Evolutionary conservation across 2,797 vertebrate genomes (phyloP), one percentile per base, ranked within the genome.

Genomic region (Danio albolineatus): DNA sequence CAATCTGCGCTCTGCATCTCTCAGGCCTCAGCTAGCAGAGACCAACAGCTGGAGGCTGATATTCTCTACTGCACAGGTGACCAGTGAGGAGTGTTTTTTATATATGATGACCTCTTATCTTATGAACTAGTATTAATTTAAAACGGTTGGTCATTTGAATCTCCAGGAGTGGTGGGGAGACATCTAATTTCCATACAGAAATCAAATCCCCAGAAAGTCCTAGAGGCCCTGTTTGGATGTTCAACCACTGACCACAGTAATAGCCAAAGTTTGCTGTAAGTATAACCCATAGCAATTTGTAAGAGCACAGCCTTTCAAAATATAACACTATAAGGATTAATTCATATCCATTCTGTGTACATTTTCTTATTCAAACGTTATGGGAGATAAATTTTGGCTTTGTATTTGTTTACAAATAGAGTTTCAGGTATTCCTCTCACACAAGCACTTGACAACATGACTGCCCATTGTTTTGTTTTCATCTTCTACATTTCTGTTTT

Each of bases 31-130:
- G 89, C 89, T 59, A 86, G 48, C 76, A 87, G 85, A 86, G 89
- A 94, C 51, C 0, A 62, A 12, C 90, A 94, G 72, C 83, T 96
- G 76, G 91, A 95, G 89, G 91, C 92, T 13, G 93, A 96, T 82
- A 86, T 96, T 46, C 91, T 96, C 28, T 95, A 94, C 86, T 91
- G 90, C 72, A 93, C 91, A 91, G 95, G 94, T 96, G 83, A 86
- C 56, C 48, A 16, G 0, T 56, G 9, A 5, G 6, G 2, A 60
- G 5, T 19, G 5, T 14, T 39, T 14, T 54, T 65, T 51, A 49
- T 10, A 16, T 69, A 5, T 54, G 28, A 14, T 28, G 38, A 4
- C 12, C 10, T 64, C 14, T 79, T 41, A 12, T 38, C 39, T 76
- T 10, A 19, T 44, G 4, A 39, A 72, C 7, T 51, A 70, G 6